Evolutionary conservation across 2,113 vertebrate species (phyloP).

Genomic region (Oncorhynchus masou): DNA sequence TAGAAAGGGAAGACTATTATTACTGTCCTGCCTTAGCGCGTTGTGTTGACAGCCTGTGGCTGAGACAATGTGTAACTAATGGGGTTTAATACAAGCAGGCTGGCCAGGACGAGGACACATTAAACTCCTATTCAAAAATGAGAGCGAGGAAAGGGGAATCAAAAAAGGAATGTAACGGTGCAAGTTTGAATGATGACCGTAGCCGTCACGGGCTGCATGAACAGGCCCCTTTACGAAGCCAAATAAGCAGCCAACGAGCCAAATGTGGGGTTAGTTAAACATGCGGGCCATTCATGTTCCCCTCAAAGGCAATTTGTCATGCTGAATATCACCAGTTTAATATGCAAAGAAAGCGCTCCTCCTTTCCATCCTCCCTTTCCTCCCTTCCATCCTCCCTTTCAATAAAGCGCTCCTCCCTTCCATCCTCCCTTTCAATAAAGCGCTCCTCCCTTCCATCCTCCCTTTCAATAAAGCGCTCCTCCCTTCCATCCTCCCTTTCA

Average conservation of each 20-base stretch:
- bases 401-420: too few relatives aligned
- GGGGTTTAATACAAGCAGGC: constrained; percentile 14
- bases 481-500: too few relatives aligned
- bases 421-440: too few relatives aligned
- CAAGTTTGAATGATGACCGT: not conserved
- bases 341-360: not conserved
- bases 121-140: constrained; percentile 3
- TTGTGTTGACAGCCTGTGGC: not conserved
- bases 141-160: not conserved
- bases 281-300: constrained; percentile 6
- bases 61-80: constrained; percentile 18
- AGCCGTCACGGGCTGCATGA: not conserved
- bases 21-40: not conserved
- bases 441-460: too few relatives aligned
- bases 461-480: too few relatives aligned
- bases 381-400: too few relatives aligned
- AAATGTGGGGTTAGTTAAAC: not conserved
- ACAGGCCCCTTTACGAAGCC: not conserved
- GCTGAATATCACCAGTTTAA: not conserved
- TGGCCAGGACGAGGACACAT: constrained; percentile 6
- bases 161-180: not conserved
- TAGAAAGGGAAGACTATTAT: not conserved
- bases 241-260: not conserved
- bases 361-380: too few relatives aligned
- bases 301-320: constrained; percentile 2